Evolutionary conservation across 2,113 vertebrate species (phyloP), one percentile per base, ranked within the genome.

Genomic region (Muntiacus reevesi): DNA sequence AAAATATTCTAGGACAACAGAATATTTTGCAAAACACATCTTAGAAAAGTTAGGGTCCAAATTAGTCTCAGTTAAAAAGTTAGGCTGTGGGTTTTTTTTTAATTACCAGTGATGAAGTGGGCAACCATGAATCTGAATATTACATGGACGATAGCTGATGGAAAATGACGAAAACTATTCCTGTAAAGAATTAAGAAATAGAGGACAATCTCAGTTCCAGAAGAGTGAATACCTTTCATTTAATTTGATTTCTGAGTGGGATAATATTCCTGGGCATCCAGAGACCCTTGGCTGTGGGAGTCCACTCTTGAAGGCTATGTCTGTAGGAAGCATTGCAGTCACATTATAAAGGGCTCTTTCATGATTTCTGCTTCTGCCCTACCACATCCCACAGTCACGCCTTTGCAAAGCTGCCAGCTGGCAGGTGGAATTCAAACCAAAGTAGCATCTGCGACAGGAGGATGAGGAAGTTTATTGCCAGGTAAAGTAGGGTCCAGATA

Each of bases 261-360:
- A 60, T 96, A 86, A 16, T 3, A 59, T 95, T 97, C 10, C 76
- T 87, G 84, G 90, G 95, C 94, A 96, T 97, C 89, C 97, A 95
- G 94, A 98, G 87, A 95, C 88, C 82, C 92, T 59, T 21, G 90
- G 78, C 95, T 97, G 89, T 96, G 95, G 91, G 71, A 92, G 83
- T 87, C 81, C 96, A 71, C 95, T 97, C 78, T 93, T 64, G 95
- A 94, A 96, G 97, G 85, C 71, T 57, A 79, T 96, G 94, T 98
- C 97, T 98, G 62, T 96, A 92, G 33, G 92, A 97, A 96, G 93
- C 93, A 71, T 86, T 98, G 92, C 96, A 97, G 92, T 94, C 88
- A 92, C 82, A 92, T 87, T 95, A 97, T 96, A 98, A 98, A 99
- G 98, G 98, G 98, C 98, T 98, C 96, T 97, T 98, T 98, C 96